Evolutionary conservation across 2,888 invertebrate species (phyloP).

Genomic region (Cephus pygmeus): DNA sequence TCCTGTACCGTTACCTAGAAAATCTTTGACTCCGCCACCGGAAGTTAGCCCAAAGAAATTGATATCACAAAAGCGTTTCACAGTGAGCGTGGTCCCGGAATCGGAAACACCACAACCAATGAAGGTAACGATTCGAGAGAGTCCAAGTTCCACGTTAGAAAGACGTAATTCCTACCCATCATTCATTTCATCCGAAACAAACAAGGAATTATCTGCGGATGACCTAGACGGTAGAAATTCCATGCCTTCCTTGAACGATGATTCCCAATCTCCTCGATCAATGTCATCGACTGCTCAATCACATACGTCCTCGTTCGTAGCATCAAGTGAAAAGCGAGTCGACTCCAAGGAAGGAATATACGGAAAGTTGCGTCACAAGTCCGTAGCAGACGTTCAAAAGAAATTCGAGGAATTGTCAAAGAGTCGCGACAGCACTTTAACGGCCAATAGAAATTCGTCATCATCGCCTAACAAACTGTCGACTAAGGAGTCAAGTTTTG

Average conservation of each 20-base stretch:
- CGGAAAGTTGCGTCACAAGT: constrained; percentile 14
- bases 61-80: not conserved
- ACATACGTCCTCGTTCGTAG: not conserved
- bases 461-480: not conserved
- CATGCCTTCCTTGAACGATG: not conserved
- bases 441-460: not conserved
- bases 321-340: not conserved
- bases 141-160: not conserved
- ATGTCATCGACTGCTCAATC: not conserved
- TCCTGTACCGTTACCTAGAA: not conserved
- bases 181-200: not conserved
- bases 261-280: not conserved
- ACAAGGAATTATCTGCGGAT: not conserved
- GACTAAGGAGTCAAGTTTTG: not conserved
- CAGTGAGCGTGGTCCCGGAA: not conserved
- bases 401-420: constrained; percentile 20
- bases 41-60: not conserved
- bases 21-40: not conserved
- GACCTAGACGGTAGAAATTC: not conserved
- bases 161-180: too few relatives aligned
- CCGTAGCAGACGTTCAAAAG: constrained; percentile 11
- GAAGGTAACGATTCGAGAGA: not conserved
- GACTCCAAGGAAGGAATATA: constrained; percentile 15
- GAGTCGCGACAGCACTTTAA: not conserved
- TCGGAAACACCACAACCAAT: not conserved